phyloP scores from a whole-genome alignment of 92 coral and sea anemone genomes.

The Phenganax subtilis region DNA sequence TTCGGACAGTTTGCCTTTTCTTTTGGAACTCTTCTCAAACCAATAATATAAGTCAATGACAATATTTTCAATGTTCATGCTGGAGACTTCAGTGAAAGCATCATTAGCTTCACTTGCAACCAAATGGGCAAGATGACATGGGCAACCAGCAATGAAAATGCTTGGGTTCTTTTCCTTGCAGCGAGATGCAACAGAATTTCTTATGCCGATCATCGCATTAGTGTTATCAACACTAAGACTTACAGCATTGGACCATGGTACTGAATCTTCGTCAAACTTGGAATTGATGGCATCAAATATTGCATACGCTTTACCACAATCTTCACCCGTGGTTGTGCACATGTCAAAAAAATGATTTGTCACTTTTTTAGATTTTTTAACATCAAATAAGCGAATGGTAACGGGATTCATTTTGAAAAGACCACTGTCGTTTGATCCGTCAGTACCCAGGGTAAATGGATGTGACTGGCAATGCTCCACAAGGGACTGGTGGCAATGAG shows the following conservation, averaged over 20 bases:
- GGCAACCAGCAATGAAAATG: slow-evolving; percentile 40
- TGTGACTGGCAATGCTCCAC: background rate
- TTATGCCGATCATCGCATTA: slow-evolving; percentile 44
- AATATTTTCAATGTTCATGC: slow-evolving; percentile 16
- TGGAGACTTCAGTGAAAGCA: slow-evolving; percentile 26
- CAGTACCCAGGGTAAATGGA: background rate
- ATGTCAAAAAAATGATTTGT: background rate
- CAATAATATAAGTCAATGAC: slow-evolving; percentile 37
- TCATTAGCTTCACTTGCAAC: slow-evolving; percentile 35
- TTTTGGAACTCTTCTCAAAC: slow-evolving; percentile 40
- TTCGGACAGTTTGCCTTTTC: slow-evolving; percentile 34
- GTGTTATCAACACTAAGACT: slow-evolving; percentile 48
- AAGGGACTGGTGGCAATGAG: background rate
- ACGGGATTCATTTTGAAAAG: background rate
- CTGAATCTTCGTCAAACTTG: slow-evolving; percentile 39
- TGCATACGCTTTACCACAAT: background rate
- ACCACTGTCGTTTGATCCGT: background rate
- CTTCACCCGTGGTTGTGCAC: too few relatives aligned
- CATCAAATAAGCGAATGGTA: background rate
- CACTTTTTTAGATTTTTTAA: background rate
- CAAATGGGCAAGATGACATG: slow-evolving; percentile 34
- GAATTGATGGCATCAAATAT: slow-evolving; percentile 40
- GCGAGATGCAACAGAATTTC: slow-evolving; percentile 49
- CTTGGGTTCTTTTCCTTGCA: slow-evolving; percentile 34
- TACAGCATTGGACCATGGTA: slow-evolving; percentile 40